Base-by-base conservation (phyloP, 2,113 vertebrate species). In the Cephalopterus ornatus region DNA sequence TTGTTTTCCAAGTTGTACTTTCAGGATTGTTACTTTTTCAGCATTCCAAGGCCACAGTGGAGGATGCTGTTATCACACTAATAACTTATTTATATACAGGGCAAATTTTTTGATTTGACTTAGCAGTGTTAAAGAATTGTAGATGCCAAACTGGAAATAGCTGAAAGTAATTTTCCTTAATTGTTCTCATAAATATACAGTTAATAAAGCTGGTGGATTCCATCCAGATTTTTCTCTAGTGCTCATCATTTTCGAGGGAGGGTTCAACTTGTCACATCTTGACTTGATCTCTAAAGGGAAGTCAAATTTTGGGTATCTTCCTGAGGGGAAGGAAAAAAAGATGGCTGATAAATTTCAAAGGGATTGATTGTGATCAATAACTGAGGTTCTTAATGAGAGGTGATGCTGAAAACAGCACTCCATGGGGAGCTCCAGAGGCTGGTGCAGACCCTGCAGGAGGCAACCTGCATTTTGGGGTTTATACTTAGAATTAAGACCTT, bases 271-370 rank as follows among this genome's bases (percentile, higher is more conserved):
- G 71, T 85, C 47, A 22, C 35, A 52, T 83, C 95, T 95, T 97
- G 73, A 94, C 74, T 95, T 24, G 50, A 86, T 89, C 59, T 94
- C 82, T 75, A 92, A 88, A 85, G 68, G 68, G 95, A 97, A 89
- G 66, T 93, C 13, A 77, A 70, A 84, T 85, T 96, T 85, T 89
- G 59, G 37, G 55, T 85, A 30, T 70, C 52, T 87, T 95, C 92
- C 92, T 84, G 71, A 92, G 85, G 85, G 87, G 59, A 92, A 88
- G 71, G 21, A 49, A 68, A 88, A 77, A 94, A 89, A 96, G 95
- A 94, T 95, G 63, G 20, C 46, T 94, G 94, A 94, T 97, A 96
- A 95, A 89, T 91, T 95, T 95, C 86, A 95, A 93, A 96, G 80
- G 32, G n/a, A 65, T 78, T 96, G 84, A 84, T 92, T 89, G 65